Evolutionary conservation across 2,797 vertebrate species (phyloP).

Genomic region (Ptychadena robeensis): DNA sequence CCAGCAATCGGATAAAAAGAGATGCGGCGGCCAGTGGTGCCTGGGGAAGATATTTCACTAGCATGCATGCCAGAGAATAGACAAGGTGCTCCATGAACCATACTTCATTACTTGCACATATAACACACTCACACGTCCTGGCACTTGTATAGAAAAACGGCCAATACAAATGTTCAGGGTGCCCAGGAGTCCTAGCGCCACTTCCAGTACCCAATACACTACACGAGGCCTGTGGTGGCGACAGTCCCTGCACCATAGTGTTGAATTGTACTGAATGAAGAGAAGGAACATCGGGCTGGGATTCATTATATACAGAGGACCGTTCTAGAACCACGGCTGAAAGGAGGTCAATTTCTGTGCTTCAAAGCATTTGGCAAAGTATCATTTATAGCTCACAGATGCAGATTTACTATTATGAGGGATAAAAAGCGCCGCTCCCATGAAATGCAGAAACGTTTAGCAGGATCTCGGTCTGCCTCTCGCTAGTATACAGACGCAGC

Average conservation of each 20-base stretch:
- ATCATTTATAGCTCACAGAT: background rate
- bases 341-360: background rate
- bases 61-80: slow-evolving; percentile 71
- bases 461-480: no score
- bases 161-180: slow-evolving; percentile 58
- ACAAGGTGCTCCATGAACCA: slow-evolving; percentile 71
- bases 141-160: slow-evolving; percentile 66
- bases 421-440: no score
- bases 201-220: slow-evolving; percentile 54
- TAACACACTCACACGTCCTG: slow-evolving; percentile 68
- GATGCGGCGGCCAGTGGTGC: slow-evolving; percentile 65
- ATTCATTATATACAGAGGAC: background rate
- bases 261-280: slow-evolving; percentile 50
- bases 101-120: slow-evolving; percentile 70
- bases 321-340: background rate
- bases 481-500: background rate
- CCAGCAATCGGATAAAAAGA: slow-evolving; percentile 69
- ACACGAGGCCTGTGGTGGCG: slow-evolving; percentile 61
- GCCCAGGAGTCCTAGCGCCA: slow-evolving; percentile 55
- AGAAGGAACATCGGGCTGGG: no score
- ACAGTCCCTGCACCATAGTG: slow-evolving; percentile 9
- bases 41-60: slow-evolving; percentile 71
- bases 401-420: background rate
- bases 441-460: no score
- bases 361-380: background rate